These are phyloP conservation scores for Stratiomys singularior DNA, from an alignment of 2,888 invertebrate species.

Conservation along the genomic window DNA sequence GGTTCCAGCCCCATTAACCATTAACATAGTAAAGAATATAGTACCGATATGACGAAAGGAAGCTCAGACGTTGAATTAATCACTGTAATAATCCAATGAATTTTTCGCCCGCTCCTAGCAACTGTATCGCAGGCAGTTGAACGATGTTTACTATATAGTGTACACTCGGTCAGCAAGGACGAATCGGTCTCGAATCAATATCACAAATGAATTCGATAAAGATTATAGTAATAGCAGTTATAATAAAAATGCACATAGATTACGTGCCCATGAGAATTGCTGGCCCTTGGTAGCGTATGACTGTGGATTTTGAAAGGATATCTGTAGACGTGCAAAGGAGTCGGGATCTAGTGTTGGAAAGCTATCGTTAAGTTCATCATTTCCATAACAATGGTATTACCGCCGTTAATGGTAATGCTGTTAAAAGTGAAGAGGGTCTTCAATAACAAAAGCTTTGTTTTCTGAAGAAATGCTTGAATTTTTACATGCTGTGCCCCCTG, in stretches of 20 bases:
- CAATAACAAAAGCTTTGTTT: conserved; percentile 36
- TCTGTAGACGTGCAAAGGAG: no score
- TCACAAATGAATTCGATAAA: conserved; percentile 43
- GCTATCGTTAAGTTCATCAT: conserved; percentile 32
- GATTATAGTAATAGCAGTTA: conserved; percentile 40
- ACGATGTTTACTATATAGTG: no score
- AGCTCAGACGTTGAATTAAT: neutral
- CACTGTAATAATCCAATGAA: conserved; percentile 5
- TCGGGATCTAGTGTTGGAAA: neutral
- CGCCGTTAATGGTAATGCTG: conserved; percentile 22
- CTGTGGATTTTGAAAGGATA: no score
- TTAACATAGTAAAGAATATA: no score
- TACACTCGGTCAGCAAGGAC: neutral
- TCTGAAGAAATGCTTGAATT: neutral
- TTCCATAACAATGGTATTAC: conserved; percentile 35
- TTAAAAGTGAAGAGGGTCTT: conserved; percentile 25
- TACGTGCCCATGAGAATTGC: conserved; percentile 35
- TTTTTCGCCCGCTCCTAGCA: neutral
- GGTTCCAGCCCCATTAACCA: no score
- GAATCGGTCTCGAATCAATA: neutral
- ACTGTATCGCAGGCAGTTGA: neutral
- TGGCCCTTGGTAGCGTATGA: neutral
- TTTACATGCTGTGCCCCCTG: no score
- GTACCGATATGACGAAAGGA: no score
- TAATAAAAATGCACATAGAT: conserved; percentile 45